Conservation (phyloP, 2,888 invertebrate genomes). For the Horisme vitalbata region DNA sequence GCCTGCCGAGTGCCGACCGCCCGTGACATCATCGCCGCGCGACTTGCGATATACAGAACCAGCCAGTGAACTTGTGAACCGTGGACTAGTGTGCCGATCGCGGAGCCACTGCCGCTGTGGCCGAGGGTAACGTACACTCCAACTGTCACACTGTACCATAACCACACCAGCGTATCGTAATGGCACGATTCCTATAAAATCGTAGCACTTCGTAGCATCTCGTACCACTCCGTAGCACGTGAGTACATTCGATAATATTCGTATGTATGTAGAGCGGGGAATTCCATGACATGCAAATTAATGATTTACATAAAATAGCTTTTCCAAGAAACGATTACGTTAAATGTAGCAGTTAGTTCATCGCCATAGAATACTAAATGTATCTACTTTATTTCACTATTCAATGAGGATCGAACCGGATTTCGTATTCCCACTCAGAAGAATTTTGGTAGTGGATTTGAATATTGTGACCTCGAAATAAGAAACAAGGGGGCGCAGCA, state of each 20-base stretch:
- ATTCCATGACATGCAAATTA: conserved; percentile 7
- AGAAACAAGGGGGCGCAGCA: background rate
- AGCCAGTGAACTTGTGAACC: conserved; percentile 9
- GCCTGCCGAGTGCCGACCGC: conserved; percentile 21
- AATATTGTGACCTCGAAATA: background rate
- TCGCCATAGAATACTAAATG: background rate
- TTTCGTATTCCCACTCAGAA: no score
- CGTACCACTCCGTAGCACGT: background rate
- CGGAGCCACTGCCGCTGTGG: background rate
- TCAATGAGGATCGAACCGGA: no score
- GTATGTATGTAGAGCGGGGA: background rate
- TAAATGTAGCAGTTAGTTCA: background rate
- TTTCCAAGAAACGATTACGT: background rate
- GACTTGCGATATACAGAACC: conserved; percentile 7
- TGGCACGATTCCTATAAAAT: no score
- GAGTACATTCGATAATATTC: background rate
- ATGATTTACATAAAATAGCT: conserved; percentile 9
- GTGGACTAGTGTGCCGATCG: conserved; percentile 1
- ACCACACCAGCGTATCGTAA: no score
- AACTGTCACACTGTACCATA: background rate
- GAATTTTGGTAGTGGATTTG: no score
- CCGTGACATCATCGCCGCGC: background rate
- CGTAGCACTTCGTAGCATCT: no score
- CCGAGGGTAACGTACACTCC: conserved; percentile 5
- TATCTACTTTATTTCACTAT: no score